Evolutionary conservation across 2,888 invertebrate species (phyloP).

Genomic region (Endotricha flammealis): DNA sequence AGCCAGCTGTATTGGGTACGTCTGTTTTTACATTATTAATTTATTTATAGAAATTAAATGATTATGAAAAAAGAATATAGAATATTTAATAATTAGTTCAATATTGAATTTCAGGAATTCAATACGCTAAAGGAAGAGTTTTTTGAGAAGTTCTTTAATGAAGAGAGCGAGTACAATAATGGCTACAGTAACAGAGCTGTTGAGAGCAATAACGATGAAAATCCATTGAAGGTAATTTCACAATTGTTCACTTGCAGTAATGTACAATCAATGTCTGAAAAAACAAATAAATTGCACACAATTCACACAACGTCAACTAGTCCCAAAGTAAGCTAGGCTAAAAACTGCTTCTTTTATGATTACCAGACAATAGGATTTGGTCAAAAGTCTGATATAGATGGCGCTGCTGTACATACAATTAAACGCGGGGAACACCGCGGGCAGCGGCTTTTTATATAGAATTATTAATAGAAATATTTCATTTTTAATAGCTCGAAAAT

Average conservation of each 20-base stretch:
- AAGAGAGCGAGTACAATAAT: slow-evolving; percentile 48
- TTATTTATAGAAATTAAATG: neutral
- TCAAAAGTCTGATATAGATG: too few relatives aligned
- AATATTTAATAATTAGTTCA: slow-evolving; percentile 1
- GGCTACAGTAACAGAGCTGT: slow-evolving; percentile 35
- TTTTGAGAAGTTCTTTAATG: slow-evolving; percentile 57
- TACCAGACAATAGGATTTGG: too few relatives aligned
- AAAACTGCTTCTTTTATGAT: too few relatives aligned
- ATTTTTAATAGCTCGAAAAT: slow-evolving; percentile 85
- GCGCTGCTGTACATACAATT: too few relatives aligned
- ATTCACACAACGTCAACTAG: too few relatives aligned
- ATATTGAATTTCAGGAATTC: slow-evolving; percentile 57
- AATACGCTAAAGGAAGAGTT: slow-evolving; percentile 64
- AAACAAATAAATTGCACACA: too few relatives aligned
- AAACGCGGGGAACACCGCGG: too few relatives aligned
- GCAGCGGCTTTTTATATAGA: neutral
- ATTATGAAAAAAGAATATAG: slow-evolving; percentile 7
- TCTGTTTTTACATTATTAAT: neutral
- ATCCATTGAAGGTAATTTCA: slow-evolving; percentile 57
- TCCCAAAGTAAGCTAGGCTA: too few relatives aligned
- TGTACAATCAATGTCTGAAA: too few relatives aligned
- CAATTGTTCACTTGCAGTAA: too few relatives aligned
- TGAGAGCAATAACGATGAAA: slow-evolving; percentile 40
- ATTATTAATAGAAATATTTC: neutral
- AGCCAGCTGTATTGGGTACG: slow-evolving; percentile 26